Evolutionary conservation across 2,888 invertebrate species (phyloP), one percentile per base, ranked within the genome.

Genomic region (Ennomos erosarius): DNA sequence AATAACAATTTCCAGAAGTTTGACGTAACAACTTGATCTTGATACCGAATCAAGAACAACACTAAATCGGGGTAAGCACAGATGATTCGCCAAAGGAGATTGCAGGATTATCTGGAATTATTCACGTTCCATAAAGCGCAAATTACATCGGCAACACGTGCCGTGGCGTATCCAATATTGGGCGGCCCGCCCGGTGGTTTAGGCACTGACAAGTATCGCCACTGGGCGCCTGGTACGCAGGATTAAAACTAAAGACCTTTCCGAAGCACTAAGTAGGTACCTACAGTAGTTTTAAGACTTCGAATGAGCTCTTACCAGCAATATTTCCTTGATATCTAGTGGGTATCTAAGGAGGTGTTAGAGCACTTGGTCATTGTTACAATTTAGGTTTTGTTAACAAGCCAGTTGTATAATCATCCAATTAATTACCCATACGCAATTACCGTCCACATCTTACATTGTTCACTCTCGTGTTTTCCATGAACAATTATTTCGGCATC

Each of bases 41-140:
- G n/a, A 8, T 16, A 48, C 26, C 10, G 13, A 12, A 39, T 16
- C 10, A 33, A 36, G 52, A 13, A 52, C 58, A 58, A 38, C 58
- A 48, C 58, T 49, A 60, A 37, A 37, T 51, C 43, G 56, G 50
- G 42, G 57, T 62, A 49, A 67, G 60, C 52, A 55, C 35, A 38
- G 39, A 51, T 47, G 51, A 55, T 51, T 55, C 44, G 47, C 47
- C 52, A 35, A 36, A 52, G 63, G 65, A 64, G 62, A 59, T 65
- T 54, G 75, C 10, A 12, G 84, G 87, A 89, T 90, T 85, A 88
- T 82, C 81, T 65, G 80, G 85, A 85, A 89, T 90, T 90, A 90
- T 87, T 88, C 79, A 89, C 90, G 88, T 89, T 78, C 82, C 89
- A 90, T 91, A 90, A 90, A 89, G 84, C 86, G 78, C 88, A 85